Evolutionary conservation across 2,888 invertebrate genomes (phyloP), one percentile per base, ranked within the genome.

Genomic region (Lepetodrilus schrolli): DNA sequence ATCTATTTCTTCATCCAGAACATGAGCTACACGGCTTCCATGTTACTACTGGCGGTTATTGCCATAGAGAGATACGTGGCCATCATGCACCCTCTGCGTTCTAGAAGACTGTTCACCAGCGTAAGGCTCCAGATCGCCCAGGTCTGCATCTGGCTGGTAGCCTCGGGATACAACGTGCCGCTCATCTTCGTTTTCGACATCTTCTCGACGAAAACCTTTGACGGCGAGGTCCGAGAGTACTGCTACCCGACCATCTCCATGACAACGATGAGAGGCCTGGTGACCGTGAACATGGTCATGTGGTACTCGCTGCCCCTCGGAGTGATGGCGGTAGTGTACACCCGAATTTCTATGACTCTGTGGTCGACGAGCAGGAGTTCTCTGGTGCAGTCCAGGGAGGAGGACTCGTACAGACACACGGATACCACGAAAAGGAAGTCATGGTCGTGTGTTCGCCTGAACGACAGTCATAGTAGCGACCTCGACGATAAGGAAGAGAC

Each of bases 1-100:
- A 94, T 96, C 93, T 96, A 96, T 91, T 95, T 96, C 92, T 96
- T 96, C 89, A 94, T 96, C 21, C 95, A 96, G 90, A 95, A 95
- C 13, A 92, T 97, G 81, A 96, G 96, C 89, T 96, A 96, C 91
- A 96, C 96, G 1, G 96, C 96, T 1, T 96, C 96, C 20, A 95
- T 96, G 84, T 94, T 96, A 87, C 96, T 97, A 79, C 92, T 97
- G 78, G 95, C 96, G 38, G 95, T 96, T 7, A 88, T 89, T 37
- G 87, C 88, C 2, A 75, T 85, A 13, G 89, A 89, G 79, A 80
- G 86, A 7, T 90, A 85, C 74, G 82, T 87, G 23, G 90, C 86
- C 73, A 88, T 89, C 66, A 81, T 85, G 95, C 86, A 95, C 95
- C 85, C 95, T 94, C 89, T 96, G 95, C 94, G 94, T 43, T 95